Evolutionary conservation across 2,113 vertebrate species (phyloP).

Genomic region (Rhinolophus ferrumequinum): DNA sequence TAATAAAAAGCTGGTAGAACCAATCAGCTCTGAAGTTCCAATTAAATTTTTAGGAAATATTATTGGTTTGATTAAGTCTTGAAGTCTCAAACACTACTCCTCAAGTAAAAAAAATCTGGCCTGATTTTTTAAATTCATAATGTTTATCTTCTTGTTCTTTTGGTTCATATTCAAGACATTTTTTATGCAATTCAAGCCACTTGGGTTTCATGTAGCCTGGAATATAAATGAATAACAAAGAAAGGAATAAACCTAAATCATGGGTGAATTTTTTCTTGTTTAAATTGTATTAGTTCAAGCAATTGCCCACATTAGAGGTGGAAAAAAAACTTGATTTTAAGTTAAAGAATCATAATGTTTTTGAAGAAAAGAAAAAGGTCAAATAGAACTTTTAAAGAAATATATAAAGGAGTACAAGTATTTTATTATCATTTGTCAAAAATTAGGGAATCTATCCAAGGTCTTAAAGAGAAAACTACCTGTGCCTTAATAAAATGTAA

Average conservation of each 20-base stretch:
- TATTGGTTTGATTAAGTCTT: neutral
- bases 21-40: neutral
- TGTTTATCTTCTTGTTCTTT: neutral
- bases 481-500: neutral
- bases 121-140: neutral
- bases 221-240: neutral
- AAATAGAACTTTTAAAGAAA: neutral
- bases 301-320: neutral
- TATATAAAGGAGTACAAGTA: neutral
- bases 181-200: neutral
- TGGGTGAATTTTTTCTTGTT: neutral
- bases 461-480: neutral
- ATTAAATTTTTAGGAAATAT: neutral
- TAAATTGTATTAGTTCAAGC: neutral
- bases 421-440: constrained; percentile 8
- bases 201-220: neutral
- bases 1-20: neutral
- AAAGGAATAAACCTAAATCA: neutral
- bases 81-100: neutral
- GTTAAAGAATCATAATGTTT: neutral
- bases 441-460: neutral
- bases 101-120: neutral
- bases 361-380: neutral
- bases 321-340: neutral
- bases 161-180: constrained; percentile 21